Percentiles rank a stretch among this genome's conserved stretches.
phyloP scores from a whole-genome alignment of 2,888 invertebrate genomes.

The Agonopterix subpropinquella region DNA sequence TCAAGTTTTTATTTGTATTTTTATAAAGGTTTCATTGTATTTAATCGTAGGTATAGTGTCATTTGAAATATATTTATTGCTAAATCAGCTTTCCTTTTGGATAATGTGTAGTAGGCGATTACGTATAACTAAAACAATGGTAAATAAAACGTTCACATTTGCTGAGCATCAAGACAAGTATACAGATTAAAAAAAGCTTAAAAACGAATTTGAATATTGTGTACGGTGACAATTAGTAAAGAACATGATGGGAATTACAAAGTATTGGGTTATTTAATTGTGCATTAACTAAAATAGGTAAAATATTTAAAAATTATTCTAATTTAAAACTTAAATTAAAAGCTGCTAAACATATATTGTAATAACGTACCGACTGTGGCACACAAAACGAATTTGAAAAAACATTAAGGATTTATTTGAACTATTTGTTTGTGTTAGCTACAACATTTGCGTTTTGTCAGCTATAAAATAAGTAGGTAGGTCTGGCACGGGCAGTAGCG shows the following conservation, averaged over 20 bases:
- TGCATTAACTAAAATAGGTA: slow-evolving; percentile 56
- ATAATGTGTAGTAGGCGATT: slow-evolving; percentile 73
- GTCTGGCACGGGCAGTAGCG: neutral
- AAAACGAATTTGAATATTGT: slow-evolving; percentile 24
- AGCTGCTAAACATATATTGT: slow-evolving; percentile 63
- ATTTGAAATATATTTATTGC: slow-evolving; percentile 65
- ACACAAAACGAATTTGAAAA: slow-evolving; percentile 32
- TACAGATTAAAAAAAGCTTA: slow-evolving; percentile 27
- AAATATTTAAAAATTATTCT: slow-evolving; percentile 52
- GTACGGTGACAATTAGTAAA: slow-evolving; percentile 37
- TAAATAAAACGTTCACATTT: slow-evolving; percentile 32
- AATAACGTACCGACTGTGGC: slow-evolving; percentile 31
- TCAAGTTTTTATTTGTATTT: slow-evolving; percentile 52
- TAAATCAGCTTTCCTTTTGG: slow-evolving; percentile 57
- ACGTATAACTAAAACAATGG: slow-evolving; percentile 53
- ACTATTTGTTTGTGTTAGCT: slow-evolving; percentile 28
- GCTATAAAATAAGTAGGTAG: slow-evolving; percentile 3
- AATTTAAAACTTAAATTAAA: slow-evolving; percentile 54
- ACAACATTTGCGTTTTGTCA: slow-evolving; percentile 24
- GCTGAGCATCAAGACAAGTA: slow-evolving; percentile 11
- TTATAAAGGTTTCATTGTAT: slow-evolving; percentile 71
- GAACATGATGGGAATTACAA: slow-evolving; percentile 36
- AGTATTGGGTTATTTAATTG: slow-evolving; percentile 54
- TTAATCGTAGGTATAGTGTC: slow-evolving; percentile 67
- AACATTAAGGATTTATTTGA: slow-evolving; percentile 42